phyloP scores from a whole-genome alignment of 2,113 vertebrate genomes.

The Calonectris borealis region DNA sequence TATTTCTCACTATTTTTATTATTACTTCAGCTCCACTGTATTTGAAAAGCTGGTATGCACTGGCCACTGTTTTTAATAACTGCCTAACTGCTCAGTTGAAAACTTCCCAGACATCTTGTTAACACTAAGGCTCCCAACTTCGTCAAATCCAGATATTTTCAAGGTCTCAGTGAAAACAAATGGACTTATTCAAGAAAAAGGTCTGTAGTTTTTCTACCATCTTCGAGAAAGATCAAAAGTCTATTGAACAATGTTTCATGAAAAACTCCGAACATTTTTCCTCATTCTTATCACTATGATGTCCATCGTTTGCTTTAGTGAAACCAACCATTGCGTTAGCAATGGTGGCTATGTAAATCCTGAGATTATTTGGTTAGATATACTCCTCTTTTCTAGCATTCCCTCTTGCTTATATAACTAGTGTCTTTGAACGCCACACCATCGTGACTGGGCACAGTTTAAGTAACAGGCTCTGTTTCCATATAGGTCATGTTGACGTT shows the following conservation, averaged over 20 bases:
- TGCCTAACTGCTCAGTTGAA: neutral
- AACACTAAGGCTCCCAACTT: neutral
- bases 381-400: neutral
- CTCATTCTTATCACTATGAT: neutral
- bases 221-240: neutral
- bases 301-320: neutral
- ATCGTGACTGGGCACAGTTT: neutral
- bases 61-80: neutral
- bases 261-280: neutral
- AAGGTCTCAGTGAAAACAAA: neutral
- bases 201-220: neutral
- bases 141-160: neutral
- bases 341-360: neutral
- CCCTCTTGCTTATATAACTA: neutral
- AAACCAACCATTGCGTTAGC: neutral
- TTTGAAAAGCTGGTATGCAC: neutral
- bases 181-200: neutral
- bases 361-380: neutral
- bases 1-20: neutral
- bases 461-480: neutral
- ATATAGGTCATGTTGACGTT: neutral
- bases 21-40: neutral
- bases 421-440: neutral
- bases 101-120: neutral
- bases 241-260: neutral